Conservation (phyloP, 1,140 invertebrate species). For the Scaptomyza hsui region DNA sequence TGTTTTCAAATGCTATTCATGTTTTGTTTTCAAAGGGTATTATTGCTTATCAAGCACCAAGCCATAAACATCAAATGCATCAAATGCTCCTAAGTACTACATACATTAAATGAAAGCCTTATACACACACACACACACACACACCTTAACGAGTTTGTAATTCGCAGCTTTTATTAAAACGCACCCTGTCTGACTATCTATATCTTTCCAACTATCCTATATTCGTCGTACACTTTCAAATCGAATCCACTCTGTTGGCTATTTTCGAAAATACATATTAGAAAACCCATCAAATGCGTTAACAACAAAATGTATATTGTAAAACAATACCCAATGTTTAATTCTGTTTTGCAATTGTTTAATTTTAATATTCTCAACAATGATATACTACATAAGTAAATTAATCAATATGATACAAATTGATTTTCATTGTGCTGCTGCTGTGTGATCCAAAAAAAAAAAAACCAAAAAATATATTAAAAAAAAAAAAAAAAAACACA, state of each 20-base stretch:
- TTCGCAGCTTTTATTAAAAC: conserved; percentile 61
- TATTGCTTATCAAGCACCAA: conserved; percentile 46
- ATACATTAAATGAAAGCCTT: conserved; percentile 14
- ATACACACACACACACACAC: conserved; percentile 43
- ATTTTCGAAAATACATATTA: conserved; percentile 39
- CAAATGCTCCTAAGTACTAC: conserved; percentile 49
- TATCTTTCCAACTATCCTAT: conserved; percentile 15
- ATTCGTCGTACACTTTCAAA: conserved; percentile 37
- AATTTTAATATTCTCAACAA: conserved; percentile 37
- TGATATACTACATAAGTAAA: conserved; percentile 42
- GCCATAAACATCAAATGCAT: conserved; percentile 35
- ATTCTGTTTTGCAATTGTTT: conserved; percentile 55
- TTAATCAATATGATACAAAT: conserved; percentile 78
- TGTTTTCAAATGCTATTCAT: conserved; percentile 57
- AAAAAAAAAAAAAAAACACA: conserved; percentile 33
- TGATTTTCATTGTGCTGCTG: conserved; percentile 73
- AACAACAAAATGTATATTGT: conserved; percentile 6
- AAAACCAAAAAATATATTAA: conserved; percentile 28
- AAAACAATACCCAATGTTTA: conserved; percentile 52
- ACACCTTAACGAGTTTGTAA: conserved; percentile 56
- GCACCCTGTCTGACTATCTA: conserved; percentile 51
- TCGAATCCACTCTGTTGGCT: conserved; percentile 32
- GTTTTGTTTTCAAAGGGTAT: conserved; percentile 51
- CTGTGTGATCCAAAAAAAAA: conserved; percentile 52
- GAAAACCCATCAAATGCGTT: conserved; percentile 28